A percentile compares a stretch with the other conserved stretches of the same genome.
Conservation (phyloP, 2,888 invertebrate species). For the Heteropelma amictum region DNA sequence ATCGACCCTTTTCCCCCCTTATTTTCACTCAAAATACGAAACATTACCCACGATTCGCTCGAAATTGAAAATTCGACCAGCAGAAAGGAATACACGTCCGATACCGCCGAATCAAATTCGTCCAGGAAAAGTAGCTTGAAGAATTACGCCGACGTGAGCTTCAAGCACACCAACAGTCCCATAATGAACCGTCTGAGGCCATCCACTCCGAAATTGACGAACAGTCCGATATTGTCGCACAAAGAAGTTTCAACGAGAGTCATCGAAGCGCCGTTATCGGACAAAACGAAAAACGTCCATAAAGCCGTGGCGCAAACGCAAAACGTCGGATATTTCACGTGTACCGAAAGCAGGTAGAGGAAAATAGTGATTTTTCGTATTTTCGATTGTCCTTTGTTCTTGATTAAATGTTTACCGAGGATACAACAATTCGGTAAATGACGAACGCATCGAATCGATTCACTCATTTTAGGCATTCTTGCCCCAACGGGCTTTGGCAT, state of each 20-base stretch:
- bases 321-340: slow-evolving; percentile 71
- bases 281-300: slow-evolving; percentile 64
- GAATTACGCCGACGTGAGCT: slow-evolving; percentile 62
- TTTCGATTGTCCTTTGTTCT: background rate
- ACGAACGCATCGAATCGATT: too few species aligned
- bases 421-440: too few species aligned
- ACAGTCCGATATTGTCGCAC: slow-evolving; percentile 69
- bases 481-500: background rate
- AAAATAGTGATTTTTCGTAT: background rate
- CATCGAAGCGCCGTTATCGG: slow-evolving; percentile 65
- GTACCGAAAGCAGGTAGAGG: slow-evolving; percentile 68
- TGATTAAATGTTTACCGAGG: too few species aligned
- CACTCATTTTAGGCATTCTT: too few species aligned
- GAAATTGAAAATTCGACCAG: background rate
- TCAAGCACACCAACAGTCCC: slow-evolving; percentile 69
- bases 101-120: slow-evolving; percentile 69
- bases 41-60: too few species aligned
- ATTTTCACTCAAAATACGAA: too few species aligned
- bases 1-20: too few species aligned
- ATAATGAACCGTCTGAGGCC: slow-evolving; percentile 65
- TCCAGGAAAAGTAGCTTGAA: slow-evolving; percentile 67
- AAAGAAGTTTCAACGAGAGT: slow-evolving; percentile 64
- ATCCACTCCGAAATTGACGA: slow-evolving; percentile 69
- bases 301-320: slow-evolving; percentile 64
- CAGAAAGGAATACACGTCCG: slow-evolving; percentile 67